Percentiles rank a stretch among this genome's conserved stretches.
These are phyloP conservation scores for Lethenteron camtschaticum DNA, from an alignment of 2,113 vertebrate genomes.

Conservation along the genomic window DNA sequence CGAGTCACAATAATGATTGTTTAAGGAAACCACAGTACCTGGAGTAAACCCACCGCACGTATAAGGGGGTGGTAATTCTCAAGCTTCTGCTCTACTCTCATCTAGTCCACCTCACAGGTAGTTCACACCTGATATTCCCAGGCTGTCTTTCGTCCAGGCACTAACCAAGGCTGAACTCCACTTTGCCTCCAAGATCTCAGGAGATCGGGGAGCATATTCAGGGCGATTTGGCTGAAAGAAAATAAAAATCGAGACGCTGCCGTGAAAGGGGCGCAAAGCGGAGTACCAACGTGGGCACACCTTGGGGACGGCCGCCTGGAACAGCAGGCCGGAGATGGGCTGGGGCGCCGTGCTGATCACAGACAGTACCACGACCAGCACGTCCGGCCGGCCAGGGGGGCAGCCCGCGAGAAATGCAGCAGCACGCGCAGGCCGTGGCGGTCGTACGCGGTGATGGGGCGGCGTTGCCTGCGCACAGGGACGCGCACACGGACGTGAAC, in stretches of 20 bases:
- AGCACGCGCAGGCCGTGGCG: constrained; percentile 70
- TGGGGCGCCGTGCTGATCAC: constrained; percentile 76
- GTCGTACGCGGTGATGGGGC: constrained; percentile 74
- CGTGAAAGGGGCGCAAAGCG: background rate
- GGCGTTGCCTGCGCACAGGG: constrained; percentile 38
- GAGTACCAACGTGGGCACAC: constrained; percentile 18
- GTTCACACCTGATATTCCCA: no score
- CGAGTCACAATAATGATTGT: no score
- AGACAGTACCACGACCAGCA: constrained; percentile 85
- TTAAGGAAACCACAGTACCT: no score
- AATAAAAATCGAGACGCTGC: no score
- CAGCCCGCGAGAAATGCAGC: constrained; percentile 74
- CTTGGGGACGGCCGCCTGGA: constrained; percentile 90
- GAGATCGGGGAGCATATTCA: background rate
- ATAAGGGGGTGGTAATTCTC: no score
- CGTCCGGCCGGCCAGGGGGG: constrained; percentile 44
- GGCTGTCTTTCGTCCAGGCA: no score
- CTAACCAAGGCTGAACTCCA: no score
- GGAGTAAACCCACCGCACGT: no score
- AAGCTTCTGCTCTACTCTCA: no score
- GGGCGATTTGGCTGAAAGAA: background rate
- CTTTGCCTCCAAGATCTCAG: no score
- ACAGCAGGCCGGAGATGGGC: constrained; percentile 60
- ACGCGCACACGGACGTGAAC: constrained; percentile 1
- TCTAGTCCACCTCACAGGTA: no score